Conservation (phyloP, 30 jellyfish, hydroid and myxozoan genomes). For the Cassiopea andromeda region DNA sequence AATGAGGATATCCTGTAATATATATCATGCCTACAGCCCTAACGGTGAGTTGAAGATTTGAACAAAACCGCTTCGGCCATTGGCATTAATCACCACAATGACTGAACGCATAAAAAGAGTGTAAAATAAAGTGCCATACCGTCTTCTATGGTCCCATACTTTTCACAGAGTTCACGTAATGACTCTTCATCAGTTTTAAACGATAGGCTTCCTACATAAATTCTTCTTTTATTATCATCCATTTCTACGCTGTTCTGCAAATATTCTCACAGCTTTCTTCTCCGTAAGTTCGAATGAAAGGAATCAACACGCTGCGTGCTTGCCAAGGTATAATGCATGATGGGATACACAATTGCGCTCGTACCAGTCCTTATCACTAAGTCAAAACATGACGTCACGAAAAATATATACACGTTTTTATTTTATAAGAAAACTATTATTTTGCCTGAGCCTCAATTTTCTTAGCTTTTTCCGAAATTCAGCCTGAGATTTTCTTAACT, state of each 20-base stretch:
- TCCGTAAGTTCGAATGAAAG: background rate
- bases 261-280: background rate
- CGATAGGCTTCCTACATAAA: slow-evolving; percentile 19
- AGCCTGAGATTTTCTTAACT: no score
- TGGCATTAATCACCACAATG: no score
- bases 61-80: background rate
- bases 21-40: no score
- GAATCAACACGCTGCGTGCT: background rate
- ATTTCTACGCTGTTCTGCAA: background rate
- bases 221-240: slow-evolving; percentile 18
- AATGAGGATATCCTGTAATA: no score
- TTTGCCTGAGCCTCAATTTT: no score
- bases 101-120: no score
- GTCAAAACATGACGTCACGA: background rate
- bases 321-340: background rate
- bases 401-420: no score
- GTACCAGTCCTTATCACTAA: background rate
- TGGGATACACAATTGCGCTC: background rate
- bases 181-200: slow-evolving; percentile 2
- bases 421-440: no score
- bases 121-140: background rate
- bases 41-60: background rate
- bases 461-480: no score
- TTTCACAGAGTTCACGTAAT: slow-evolving; percentile 17
- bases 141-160: slow-evolving; percentile 18